phyloP scores from a whole-genome alignment of 2,113 vertebrate species.

The Cyphomyrus plagiostoma region DNA sequence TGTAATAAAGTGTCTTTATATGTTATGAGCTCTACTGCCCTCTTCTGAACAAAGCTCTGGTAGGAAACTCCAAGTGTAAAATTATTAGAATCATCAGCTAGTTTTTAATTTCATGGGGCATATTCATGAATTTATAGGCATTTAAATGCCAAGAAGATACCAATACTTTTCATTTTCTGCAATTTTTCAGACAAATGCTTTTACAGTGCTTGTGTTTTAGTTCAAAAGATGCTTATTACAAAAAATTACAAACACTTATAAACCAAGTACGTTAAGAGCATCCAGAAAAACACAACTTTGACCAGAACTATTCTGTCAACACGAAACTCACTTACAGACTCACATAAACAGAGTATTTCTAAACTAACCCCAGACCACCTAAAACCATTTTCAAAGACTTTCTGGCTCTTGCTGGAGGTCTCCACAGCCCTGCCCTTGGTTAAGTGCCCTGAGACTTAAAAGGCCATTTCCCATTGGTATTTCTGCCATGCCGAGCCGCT shows the following conservation, averaged over 20 bases:
- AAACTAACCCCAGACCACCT: not conserved
- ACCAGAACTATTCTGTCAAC: not conserved
- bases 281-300: not conserved
- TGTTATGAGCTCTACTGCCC: not conserved
- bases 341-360: not conserved
- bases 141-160: not conserved
- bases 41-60: not conserved
- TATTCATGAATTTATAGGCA: not conserved
- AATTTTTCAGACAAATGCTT: not conserved
- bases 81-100: not conserved
- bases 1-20: not conserved
- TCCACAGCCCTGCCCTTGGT: not conserved
- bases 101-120: not conserved
- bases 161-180: not conserved
- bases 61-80: not conserved
- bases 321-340: not conserved
- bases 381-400: not conserved
- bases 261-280: not conserved
- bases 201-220: not conserved
- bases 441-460: not conserved
- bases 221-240: not conserved
- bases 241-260: not conserved
- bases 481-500: not conserved
- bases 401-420: not conserved
- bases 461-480: not conserved